Evolutionary conservation across 1,140 invertebrate species (phyloP), one percentile per base, ranked within the genome.

Genomic region (Achatina immaculata): DNA sequence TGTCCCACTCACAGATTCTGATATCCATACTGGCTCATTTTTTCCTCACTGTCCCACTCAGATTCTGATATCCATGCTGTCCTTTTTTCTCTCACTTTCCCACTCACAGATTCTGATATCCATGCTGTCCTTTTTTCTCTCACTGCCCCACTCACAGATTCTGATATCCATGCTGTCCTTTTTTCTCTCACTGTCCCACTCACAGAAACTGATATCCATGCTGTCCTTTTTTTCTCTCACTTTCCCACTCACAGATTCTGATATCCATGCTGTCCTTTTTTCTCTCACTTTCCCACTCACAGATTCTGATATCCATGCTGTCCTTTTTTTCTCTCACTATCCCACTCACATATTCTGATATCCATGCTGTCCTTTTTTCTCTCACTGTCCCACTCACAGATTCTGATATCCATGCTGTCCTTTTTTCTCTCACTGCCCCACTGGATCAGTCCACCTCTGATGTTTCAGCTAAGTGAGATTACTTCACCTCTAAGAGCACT

Each of bases 191-290:
- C 48, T 78, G 58, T 78, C 3, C 68, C 77, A 68, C 58, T 68
- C 55, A 43, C 62, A 38, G 3, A 38, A 24, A 38, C 69, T 40
- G 14, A 38, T 38, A 38, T 38, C 40, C 69, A 38, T 40, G 19
- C 34, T 43, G 31, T 78, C 75, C n/a, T n/a, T 34, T 78, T 55
- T 78, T n/a, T 78, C 48, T 78, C 48, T 78, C 77, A 68, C 3
- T 78, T 62, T 78, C 58, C 43, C 55, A 68, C 62, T 42, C 62
- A 14, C 69, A 19, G 31, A 24, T 38, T 42, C 40, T 42, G 14
- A 16, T 28, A 38, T 40, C n/a, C 24, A 42, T 36, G 42, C 58
- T 78, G 36, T 31, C 7, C 48, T n/a, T 68, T 28, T 78, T 19
- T 78, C 77, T 78, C 77, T 78, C 36, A 45, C 77, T 78, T 36